A percentile compares a stretch with the other conserved stretches of the same genome.
phyloP scores from a whole-genome alignment of 1,140 invertebrate genomes.

The Ceratoteleas bidentatus region DNA sequence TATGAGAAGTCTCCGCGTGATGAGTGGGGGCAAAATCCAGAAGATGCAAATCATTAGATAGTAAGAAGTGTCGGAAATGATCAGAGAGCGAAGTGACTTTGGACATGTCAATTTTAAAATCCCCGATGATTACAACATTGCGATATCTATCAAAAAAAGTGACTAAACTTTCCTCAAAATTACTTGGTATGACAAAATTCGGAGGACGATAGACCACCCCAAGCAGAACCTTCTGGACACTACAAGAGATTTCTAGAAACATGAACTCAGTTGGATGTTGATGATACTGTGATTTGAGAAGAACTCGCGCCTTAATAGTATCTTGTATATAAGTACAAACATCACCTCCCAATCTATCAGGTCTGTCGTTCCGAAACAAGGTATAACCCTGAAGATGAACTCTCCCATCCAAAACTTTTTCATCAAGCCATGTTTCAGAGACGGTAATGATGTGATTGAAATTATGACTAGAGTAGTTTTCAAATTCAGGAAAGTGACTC shows the following conservation, averaged over 20 bases:
- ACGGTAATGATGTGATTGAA: background rate
- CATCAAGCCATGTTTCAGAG: conserved; percentile 1
- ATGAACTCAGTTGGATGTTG: too few relatives aligned
- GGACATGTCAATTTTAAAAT: conserved; percentile 1
- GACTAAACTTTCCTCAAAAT: too few relatives aligned
- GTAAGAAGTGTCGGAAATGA: background rate
- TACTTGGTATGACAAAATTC: too few relatives aligned
- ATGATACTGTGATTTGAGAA: too few relatives aligned
- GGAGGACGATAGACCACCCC: too few relatives aligned
- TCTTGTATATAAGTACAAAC: too few relatives aligned
- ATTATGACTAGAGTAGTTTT: background rate
- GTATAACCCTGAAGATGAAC: too few relatives aligned
- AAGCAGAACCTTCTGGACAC: background rate
- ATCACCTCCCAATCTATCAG: too few relatives aligned
- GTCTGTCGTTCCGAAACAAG: too few relatives aligned
- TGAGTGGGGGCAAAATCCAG: background rate
- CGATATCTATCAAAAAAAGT: too few relatives aligned
- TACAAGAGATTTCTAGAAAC: background rate
- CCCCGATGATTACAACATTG: too few relatives aligned
- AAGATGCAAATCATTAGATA: background rate
- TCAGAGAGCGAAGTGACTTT: background rate
- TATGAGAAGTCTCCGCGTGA: background rate
- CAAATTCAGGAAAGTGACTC: background rate
- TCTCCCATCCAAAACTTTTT: background rate
- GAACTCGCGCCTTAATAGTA: too few relatives aligned